Conservation (phyloP, 2,113 vertebrate species). For the Henicopernis longicauda region DNA sequence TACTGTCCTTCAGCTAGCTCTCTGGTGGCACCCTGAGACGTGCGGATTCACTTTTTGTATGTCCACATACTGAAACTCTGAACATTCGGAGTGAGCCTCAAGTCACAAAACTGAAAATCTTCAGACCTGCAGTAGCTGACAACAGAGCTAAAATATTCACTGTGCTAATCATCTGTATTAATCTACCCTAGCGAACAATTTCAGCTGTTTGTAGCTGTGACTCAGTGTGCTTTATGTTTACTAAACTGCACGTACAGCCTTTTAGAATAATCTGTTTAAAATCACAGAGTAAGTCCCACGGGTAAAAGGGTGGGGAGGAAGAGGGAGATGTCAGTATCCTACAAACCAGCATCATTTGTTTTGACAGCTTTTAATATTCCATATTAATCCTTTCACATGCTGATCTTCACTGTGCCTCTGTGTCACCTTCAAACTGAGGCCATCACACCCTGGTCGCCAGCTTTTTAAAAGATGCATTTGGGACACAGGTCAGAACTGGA, state of each 20-base stretch:
- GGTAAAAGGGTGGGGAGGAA: conserved; percentile 46
- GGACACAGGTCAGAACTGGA: background rate
- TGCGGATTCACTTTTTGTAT: fast-evolving
- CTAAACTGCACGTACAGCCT: background rate
- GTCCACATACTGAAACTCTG: fast-evolving
- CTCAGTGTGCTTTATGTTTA: conserved; percentile 3
- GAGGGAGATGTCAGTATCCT: conserved; percentile 36
- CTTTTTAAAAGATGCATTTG: background rate
- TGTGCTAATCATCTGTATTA: background rate
- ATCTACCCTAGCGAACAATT: background rate
- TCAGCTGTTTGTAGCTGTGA: background rate
- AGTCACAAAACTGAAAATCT: background rate
- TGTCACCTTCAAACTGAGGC: background rate
- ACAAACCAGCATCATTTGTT: conserved; percentile 19
- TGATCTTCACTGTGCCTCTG: background rate
- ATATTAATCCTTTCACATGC: background rate
- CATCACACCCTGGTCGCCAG: background rate
- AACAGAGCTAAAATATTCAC: background rate
- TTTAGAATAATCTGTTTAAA: conserved; percentile 5
- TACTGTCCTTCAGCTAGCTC: background rate
- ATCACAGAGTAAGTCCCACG: background rate
- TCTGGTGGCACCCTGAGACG: fast-evolving
- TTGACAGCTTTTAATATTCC: conserved; percentile 46
- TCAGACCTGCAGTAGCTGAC: background rate
- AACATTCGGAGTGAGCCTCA: background rate